phyloP scores from a whole-genome alignment of 1,140 invertebrate species.

The Calephelis virginiensis region DNA sequence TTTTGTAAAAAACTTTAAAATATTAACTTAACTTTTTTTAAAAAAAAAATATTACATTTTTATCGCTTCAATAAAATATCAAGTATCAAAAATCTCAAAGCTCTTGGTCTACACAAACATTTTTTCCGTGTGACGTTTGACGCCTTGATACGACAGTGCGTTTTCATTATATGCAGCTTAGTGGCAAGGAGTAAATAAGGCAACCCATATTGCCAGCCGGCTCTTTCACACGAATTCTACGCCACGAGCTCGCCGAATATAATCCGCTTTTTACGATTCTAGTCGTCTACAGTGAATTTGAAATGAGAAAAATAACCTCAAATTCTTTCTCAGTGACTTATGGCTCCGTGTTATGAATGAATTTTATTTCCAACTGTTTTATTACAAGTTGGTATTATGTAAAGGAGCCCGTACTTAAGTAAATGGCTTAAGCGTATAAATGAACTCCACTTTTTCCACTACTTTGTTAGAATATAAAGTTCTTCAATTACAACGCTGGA shows the following conservation, averaged over 20 bases:
- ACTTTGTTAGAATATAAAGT: constrained; percentile 12
- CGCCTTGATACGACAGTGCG: constrained; percentile 69
- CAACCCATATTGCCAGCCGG: constrained; percentile 67
- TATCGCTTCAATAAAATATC: constrained; percentile 11
- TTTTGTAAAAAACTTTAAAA: too few relatives aligned
- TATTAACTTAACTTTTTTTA: too few relatives aligned
- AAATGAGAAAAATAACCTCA: constrained; percentile 73
- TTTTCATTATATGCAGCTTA: constrained; percentile 78
- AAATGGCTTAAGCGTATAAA: constrained; percentile 31
- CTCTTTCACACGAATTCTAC: constrained; percentile 70
- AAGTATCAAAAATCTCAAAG: constrained; percentile 42
- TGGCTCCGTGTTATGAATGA: constrained; percentile 56
- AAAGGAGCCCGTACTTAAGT: constrained; percentile 31
- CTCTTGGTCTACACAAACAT: constrained; percentile 29
- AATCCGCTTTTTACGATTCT: constrained; percentile 77
- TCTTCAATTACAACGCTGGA: not conserved
- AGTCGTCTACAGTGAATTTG: constrained; percentile 66
- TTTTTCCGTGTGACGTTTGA: constrained; percentile 64
- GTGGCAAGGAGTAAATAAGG: constrained; percentile 70
- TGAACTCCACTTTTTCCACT: constrained; percentile 24
- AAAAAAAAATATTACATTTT: too few relatives aligned
- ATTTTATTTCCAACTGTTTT: constrained; percentile 36
- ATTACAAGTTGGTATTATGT: constrained; percentile 34
- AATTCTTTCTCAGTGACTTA: constrained; percentile 62
- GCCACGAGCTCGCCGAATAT: constrained; percentile 56